Percentiles rank a stretch among this genome's conserved stretches.
phyloP scores from a whole-genome alignment of 2,113 vertebrate species.

The Sorex fumeus region DNA sequence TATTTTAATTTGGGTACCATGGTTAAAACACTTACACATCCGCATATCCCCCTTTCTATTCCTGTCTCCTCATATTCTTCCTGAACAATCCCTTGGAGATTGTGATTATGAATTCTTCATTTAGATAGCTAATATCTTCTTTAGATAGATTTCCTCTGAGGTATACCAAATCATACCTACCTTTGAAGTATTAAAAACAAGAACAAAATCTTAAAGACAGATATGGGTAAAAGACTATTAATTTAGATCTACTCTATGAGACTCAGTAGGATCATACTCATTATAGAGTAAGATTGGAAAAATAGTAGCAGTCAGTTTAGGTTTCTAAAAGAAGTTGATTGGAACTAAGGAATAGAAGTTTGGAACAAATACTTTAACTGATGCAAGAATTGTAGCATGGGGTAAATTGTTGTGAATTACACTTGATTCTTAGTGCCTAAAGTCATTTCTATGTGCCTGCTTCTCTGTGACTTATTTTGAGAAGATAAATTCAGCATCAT shows the following conservation, averaged over 20 bases:
- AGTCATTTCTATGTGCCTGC: background rate
- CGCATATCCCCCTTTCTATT: background rate
- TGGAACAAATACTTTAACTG: background rate
- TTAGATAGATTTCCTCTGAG: background rate
- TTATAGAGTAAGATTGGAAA: background rate
- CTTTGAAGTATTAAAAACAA: background rate
- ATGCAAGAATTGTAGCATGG: background rate
- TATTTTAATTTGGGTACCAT: background rate
- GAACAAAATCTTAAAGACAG: conserved; percentile 13
- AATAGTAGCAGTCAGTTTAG: background rate
- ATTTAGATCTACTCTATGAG: background rate
- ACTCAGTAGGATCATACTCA: background rate
- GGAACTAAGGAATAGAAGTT: background rate
- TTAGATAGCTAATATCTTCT: background rate
- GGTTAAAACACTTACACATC: too few relatives aligned
- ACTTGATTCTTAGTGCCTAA: background rate
- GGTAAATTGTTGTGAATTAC: conserved; percentile 13
- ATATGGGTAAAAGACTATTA: background rate
- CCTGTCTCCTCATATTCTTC: background rate
- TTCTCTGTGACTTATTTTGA: conserved; percentile 49
- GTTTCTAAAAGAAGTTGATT: background rate
- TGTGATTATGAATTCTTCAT: background rate
- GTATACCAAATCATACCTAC: background rate
- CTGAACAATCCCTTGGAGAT: background rate
- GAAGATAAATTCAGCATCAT: conserved; percentile 41